These are phyloP conservation scores for Channa striata DNA, from an alignment of 2,797 vertebrate genomes.

Conservation along the genomic window DNA sequence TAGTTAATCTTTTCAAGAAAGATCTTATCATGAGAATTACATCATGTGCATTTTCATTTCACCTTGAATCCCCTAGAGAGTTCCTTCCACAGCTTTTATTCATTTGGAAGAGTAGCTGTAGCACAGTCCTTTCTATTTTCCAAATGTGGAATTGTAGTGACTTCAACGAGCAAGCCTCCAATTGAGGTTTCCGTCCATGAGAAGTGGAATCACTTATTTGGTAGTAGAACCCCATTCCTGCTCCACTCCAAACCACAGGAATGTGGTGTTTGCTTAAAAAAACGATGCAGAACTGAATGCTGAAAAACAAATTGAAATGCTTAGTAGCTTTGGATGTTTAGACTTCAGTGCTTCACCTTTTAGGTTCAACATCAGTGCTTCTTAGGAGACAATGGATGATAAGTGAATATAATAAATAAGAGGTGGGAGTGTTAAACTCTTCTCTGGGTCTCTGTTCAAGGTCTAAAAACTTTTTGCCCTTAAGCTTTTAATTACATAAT, in stretches of 20 bases:
- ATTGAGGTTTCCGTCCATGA: constrained; percentile 76
- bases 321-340: constrained; percentile 34
- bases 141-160: constrained; percentile 72
- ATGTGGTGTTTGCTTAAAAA: constrained; percentile 73
- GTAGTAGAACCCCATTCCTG: constrained; percentile 58
- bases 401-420: constrained; percentile 12
- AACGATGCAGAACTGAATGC: constrained; percentile 47
- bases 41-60: constrained; percentile 51
- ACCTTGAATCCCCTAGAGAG: constrained; percentile 40
- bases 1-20: constrained; percentile 24
- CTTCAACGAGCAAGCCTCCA: constrained; percentile 75
- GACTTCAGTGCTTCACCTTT: constrained; percentile 26
- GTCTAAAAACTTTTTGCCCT: background rate
- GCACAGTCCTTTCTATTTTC: constrained; percentile 59
- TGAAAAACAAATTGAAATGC: constrained; percentile 56
- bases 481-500: constrained; percentile 1
- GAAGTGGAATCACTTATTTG: constrained; percentile 72
- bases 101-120: constrained; percentile 52
- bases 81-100: constrained; percentile 42
- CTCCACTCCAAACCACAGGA: constrained; percentile 75
- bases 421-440: background rate
- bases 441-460: constrained; percentile 8
- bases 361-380: constrained; percentile 7
- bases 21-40: constrained; percentile 39
- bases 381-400: background rate